Conservation (phyloP, 2,888 invertebrate species). For the Azorinus chamasolen region DNA sequence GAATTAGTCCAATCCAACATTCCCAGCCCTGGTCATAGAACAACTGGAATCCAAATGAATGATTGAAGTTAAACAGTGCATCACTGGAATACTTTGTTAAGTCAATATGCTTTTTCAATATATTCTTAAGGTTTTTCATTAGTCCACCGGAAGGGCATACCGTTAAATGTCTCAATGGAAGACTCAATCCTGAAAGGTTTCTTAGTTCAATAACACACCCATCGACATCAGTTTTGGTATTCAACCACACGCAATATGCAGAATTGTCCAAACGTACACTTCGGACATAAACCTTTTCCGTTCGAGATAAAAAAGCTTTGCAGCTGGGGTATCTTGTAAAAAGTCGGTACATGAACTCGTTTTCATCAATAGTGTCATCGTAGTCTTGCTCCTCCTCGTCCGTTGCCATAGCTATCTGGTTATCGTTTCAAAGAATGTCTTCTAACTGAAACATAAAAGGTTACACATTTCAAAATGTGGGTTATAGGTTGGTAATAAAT, state of each 20-base stretch:
- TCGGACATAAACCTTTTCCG: constrained; percentile 20
- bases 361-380: constrained; percentile 8
- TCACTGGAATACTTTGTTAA: neutral
- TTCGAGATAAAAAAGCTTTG: constrained; percentile 4
- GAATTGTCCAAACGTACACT: neutral
- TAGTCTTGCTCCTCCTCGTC: constrained; percentile 8
- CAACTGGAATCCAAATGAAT: neutral
- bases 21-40: constrained; percentile 7
- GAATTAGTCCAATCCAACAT: neutral
- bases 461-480: too few relatives aligned
- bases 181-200: neutral
- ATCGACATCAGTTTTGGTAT: constrained; percentile 13
- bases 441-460: too few relatives aligned
- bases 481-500: too few relatives aligned
- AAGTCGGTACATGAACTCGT: constrained; percentile 3
- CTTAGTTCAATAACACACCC: constrained; percentile 37
- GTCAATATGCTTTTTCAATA: constrained; percentile 10
- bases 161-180: constrained; percentile 30
- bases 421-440: too few relatives aligned
- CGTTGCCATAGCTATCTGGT: too few relatives aligned
- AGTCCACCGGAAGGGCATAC: neutral
- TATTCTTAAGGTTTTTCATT: constrained; percentile 6
- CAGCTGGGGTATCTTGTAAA: constrained; percentile 3
- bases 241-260: constrained; percentile 11
- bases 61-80: neutral